Evolutionary conservation across 2,113 vertebrate species (phyloP).

Genomic region (Chaetorhynchus papuensis): DNA sequence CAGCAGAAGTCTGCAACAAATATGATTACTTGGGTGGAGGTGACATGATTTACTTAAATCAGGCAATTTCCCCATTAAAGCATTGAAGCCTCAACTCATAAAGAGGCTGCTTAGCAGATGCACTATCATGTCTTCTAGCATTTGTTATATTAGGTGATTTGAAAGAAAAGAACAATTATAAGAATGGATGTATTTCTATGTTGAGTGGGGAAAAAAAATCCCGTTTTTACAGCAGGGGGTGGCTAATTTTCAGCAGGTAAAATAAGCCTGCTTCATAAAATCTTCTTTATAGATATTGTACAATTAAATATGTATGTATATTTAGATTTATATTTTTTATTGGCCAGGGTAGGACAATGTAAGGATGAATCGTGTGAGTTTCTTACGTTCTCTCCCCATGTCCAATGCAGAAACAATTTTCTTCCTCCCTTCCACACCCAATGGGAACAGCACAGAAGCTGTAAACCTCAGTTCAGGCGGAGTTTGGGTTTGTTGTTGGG

Average conservation of each 20-base stretch:
- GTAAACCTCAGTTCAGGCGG: background rate
- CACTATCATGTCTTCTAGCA: conserved; percentile 25
- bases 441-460: background rate
- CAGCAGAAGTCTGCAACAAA: conserved; percentile 61
- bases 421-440: background rate
- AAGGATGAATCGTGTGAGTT: conserved; percentile 10
- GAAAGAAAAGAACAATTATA: conserved; percentile 68
- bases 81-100: conserved; percentile 50
- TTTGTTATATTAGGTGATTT: conserved; percentile 63
- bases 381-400: background rate
- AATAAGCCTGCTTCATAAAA: conserved; percentile 2
- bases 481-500: background rate
- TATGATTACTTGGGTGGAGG: conserved; percentile 53
- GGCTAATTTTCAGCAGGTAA: conserved; percentile 54
- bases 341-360: background rate
- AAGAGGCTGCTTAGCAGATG: conserved; percentile 58
- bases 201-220: background rate
- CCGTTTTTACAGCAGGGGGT: conserved; percentile 53
- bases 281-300: conserved; percentile 16
- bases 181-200: conserved; percentile 57
- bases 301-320: conserved; percentile 39
- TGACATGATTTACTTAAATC: conserved; percentile 65
- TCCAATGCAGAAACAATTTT: background rate
- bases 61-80: conserved; percentile 63
- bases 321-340: background rate